Conservation (phyloP, 2,888 invertebrate genomes). For the Limnephilus marmoratus region DNA sequence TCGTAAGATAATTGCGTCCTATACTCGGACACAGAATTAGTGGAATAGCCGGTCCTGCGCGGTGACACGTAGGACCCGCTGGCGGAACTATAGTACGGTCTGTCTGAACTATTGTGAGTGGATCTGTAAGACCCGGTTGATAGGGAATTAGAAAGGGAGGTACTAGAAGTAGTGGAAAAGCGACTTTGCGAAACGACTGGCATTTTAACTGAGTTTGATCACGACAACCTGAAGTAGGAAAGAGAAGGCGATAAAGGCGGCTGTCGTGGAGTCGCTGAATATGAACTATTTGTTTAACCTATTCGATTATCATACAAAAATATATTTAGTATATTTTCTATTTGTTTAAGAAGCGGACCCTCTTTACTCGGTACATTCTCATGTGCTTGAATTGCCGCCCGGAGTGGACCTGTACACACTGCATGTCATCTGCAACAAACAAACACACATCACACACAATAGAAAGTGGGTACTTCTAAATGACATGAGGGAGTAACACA, state of each 20-base stretch:
- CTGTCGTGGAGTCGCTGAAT: not conserved
- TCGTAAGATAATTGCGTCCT: constrained; percentile 70
- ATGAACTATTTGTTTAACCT: constrained; percentile 23
- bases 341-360: constrained; percentile 58
- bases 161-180: constrained; percentile 71
- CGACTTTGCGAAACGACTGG: constrained; percentile 80
- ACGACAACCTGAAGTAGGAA: constrained; percentile 5
- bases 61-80: constrained; percentile 72
- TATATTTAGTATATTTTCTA: constrained; percentile 51
- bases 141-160: constrained; percentile 71
- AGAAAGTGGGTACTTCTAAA: not conserved
- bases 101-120: constrained; percentile 75
- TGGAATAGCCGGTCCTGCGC: constrained; percentile 69
- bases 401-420: constrained; percentile 58
- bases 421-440: constrained; percentile 64
- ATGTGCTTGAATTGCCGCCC: constrained; percentile 55
- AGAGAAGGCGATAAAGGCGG: constrained; percentile 29
- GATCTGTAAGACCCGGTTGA: constrained; percentile 75
- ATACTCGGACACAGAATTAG: constrained; percentile 71
- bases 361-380: constrained; percentile 57
- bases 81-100: constrained; percentile 76
- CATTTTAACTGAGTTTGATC: constrained; percentile 71
- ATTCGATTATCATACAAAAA: constrained; percentile 48
- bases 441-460: not conserved
- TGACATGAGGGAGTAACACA: not conserved